Base-by-base conservation (phyloP, 2,888 invertebrate genomes). In the Epistrophella euchroma region DNA sequence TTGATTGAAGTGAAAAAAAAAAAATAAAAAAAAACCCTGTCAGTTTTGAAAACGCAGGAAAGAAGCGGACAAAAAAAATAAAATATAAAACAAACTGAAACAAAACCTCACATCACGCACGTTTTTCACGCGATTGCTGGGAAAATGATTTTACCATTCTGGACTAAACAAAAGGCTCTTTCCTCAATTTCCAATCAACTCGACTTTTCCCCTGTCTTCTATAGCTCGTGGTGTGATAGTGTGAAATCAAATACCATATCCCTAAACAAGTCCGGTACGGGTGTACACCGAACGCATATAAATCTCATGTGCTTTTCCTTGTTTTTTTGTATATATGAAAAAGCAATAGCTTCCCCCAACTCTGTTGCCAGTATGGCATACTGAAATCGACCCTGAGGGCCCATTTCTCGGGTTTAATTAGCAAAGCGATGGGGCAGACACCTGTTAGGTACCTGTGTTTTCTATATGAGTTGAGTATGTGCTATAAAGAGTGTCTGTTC, bases 341-440 rank as follows among this genome's bases (percentile, higher is more conserved):
- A 22, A 32, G 19, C 25, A 6, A 52, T 22, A 19, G 22, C 50
- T 52, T 25, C 10, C 43, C 35, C 37, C n/a, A 52, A 47, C 47
- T 19, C 32, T 19, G n/a, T 68, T 37, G 22, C 15, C 66, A 35
- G n/a, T n/a, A 32, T 28, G 60, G 60, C 22, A 60, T 25, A 40
- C 56, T 77, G 52, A 68, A 73, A 66, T 72, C 70, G 70, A 76
- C 71, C 85, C 80, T 76, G 9, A 62, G 76, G 85, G 76, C 76
- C 76, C 62, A 80, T 85, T 85, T 85, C 84, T 85, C 71, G 35
- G 73, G 80, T 80, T 80, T 85, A 85, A 85, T 85, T 85, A 85
- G 62, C 73, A 32, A 80, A 73, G 72, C 80, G 85, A 85, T 80
- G 76, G 76, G 76, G 73, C 76, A 80, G 80, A 85, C 85, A 85